Evolutionary conservation across 2,888 invertebrate genomes (phyloP).

Genomic region (Microplitis manilae): DNA sequence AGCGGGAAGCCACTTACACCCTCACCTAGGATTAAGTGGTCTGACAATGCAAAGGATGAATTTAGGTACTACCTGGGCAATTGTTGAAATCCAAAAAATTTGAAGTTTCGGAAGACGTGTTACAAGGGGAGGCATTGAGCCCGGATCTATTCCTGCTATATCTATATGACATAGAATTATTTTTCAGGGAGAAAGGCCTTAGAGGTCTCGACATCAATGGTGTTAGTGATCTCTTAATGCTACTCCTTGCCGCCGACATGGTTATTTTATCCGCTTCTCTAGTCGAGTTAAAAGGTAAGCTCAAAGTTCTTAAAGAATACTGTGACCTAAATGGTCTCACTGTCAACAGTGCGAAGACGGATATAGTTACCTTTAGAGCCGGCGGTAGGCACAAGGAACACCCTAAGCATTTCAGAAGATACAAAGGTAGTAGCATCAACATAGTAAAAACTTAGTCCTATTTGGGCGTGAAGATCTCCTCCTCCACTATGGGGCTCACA

Average conservation of each 20-base stretch:
- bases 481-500: too few relatives aligned
- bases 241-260: slow-evolving; percentile 49
- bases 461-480: too few relatives aligned
- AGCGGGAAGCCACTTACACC: too few relatives aligned
- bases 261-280: slow-evolving; percentile 40
- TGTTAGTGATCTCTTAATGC: slow-evolving; percentile 28
- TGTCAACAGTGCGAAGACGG: slow-evolving; percentile 50
- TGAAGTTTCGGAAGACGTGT: slow-evolving; percentile 38
- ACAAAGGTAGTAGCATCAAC: too few relatives aligned
- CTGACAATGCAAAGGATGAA: too few relatives aligned
- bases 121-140: slow-evolving; percentile 44
- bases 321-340: slow-evolving; percentile 41
- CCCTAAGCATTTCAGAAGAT: too few relatives aligned
- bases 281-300: slow-evolving; percentile 38
- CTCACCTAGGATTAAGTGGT: too few relatives aligned
- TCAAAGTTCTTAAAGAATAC: slow-evolving; percentile 38
- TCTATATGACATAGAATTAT: slow-evolving; percentile 11
- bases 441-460: too few relatives aligned
- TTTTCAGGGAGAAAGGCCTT: slow-evolving; percentile 24
- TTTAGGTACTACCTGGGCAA: too few relatives aligned
- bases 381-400: slow-evolving; percentile 4
- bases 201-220: slow-evolving; percentile 39
- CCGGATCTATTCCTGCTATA: slow-evolving; percentile 25
- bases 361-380: slow-evolving; percentile 45
- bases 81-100: not conserved